Base-by-base conservation (phyloP, 92 coral and sea anemone genomes). In the Epizoanthus ramosus region DNA sequence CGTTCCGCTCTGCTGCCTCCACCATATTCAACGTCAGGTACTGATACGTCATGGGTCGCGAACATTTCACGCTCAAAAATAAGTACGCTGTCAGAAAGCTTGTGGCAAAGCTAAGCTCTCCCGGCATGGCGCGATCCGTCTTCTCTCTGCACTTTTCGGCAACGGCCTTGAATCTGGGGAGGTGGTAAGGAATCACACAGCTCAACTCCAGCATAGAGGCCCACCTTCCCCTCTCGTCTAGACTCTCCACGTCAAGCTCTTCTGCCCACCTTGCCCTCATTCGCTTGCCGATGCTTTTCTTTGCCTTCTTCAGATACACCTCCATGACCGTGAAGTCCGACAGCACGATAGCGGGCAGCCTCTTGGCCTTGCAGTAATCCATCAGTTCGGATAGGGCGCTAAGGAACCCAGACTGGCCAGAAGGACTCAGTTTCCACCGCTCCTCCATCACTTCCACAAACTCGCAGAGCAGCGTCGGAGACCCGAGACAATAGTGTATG, bases 21-120 rank as follows among this genome's bases (percentile, higher is more conserved):
- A 77, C 73, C 84, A 85, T 79, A 3, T 85, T 85, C 43, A 70
- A 64, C n/a, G 89, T 73, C 68, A 86, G 47, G 18, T 81, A 73
- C 65, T 73, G 86, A 66, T 87, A 71, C 5, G 89, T 80, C 86
- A 86, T 86, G 35, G 81, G 89, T 21, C 85, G 85, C 4, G 85
- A 86, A 57, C 89, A 79, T 57, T 86, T 80, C 4, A 86, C 82
- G 66, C 68, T 86, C 54, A 80, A 71, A 57, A 86, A 80, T 80
- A 86, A 31, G 47, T 86, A 86, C 4, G 71, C 71, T 7, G 86
- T 80, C 50, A 79, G 68, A 47, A 86, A 86, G 28, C 73, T 57
- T 53, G 89, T 79, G 37, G 89, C 85, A 41, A 79, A 72, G 37
- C 86, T 63, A 21, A 80, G 56, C 3, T 86, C 86, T 15, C 63